These are phyloP conservation scores for Sinelater perroti DNA, from an alignment of 2,888 invertebrate species.

Conservation along the genomic window DNA sequence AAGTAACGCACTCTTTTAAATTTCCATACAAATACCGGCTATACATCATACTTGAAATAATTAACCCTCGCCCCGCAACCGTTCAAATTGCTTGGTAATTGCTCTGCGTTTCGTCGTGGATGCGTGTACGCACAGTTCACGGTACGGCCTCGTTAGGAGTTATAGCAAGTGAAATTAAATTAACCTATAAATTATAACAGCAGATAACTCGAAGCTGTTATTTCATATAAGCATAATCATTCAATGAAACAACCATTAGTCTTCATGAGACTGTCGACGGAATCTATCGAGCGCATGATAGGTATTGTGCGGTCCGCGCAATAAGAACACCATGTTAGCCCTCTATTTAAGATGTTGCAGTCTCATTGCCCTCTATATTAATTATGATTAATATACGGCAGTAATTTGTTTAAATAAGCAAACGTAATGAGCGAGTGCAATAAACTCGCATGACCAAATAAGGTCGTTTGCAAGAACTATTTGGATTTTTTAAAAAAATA, in stretches of 20 bases:
- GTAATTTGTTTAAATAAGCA: constrained; percentile 9
- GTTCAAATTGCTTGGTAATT: constrained; percentile 21
- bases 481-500: too few relatives aligned
- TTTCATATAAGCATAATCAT: constrained; percentile 48
- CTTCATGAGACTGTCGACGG: constrained; percentile 44
- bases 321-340: neutral
- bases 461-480: too few relatives aligned
- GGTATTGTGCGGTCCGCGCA: constrained; percentile 8
- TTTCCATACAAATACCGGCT: constrained; percentile 1
- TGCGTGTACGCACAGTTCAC: constrained; percentile 24
- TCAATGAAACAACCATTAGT: constrained; percentile 52
- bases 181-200: constrained; percentile 33
- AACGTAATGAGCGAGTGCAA: too few relatives aligned
- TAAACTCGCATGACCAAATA: too few relatives aligned
- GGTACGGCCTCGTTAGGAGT: constrained; percentile 8
- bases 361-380: constrained; percentile 9
- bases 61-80: constrained; percentile 17
- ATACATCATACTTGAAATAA: constrained; percentile 22
- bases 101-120: constrained; percentile 19
- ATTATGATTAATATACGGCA: constrained; percentile 5
- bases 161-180: constrained; percentile 32
- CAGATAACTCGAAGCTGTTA: constrained; percentile 38
- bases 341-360: constrained; percentile 15
- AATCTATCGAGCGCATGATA: constrained; percentile 23
- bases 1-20: too few relatives aligned